phyloP scores from a whole-genome alignment of 1,140 invertebrate species.

The Holotrichia oblita region DNA sequence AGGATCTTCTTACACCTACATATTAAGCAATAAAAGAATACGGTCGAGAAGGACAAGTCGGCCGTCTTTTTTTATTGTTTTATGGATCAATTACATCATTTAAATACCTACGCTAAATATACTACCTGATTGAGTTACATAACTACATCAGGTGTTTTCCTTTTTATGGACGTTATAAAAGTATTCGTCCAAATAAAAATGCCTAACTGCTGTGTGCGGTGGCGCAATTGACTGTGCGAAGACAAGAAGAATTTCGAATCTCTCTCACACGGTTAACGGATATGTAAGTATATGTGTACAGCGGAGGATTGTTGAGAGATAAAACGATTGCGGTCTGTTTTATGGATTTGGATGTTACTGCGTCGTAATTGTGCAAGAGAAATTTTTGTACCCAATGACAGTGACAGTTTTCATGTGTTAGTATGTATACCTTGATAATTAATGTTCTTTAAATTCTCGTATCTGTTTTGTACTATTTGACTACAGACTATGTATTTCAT shows the following conservation, averaged over 20 bases:
- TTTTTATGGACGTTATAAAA: constrained; percentile 37
- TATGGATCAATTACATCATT: constrained; percentile 40
- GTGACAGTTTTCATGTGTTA: not conserved
- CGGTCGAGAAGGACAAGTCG: constrained; percentile 17
- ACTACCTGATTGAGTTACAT: constrained; percentile 38
- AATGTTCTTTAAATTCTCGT: not conserved
- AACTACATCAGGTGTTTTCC: constrained; percentile 33
- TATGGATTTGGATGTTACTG: constrained; percentile 27
- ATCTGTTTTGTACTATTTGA: too few relatives aligned
- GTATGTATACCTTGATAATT: not conserved
- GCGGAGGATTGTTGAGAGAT: constrained; percentile 1
- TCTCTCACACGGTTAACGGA: constrained; percentile 1
- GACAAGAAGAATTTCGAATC: constrained; percentile 33
- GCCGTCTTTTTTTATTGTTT: constrained; percentile 39
- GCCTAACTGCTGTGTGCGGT: constrained; percentile 32
- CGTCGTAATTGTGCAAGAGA: not conserved
- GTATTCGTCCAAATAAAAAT: constrained; percentile 37
- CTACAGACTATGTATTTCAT: too few relatives aligned
- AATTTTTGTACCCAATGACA: not conserved
- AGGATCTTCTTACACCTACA: constrained; percentile 39
- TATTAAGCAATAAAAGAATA: constrained; percentile 39
- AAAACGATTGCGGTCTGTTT: constrained; percentile 16
- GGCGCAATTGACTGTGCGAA: constrained; percentile 32
- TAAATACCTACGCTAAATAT: constrained; percentile 40
- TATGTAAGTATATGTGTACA: constrained; percentile 18